phyloP scores from a whole-genome alignment of 2,888 invertebrate species.

The Zaprionus obscuricornis region DNA sequence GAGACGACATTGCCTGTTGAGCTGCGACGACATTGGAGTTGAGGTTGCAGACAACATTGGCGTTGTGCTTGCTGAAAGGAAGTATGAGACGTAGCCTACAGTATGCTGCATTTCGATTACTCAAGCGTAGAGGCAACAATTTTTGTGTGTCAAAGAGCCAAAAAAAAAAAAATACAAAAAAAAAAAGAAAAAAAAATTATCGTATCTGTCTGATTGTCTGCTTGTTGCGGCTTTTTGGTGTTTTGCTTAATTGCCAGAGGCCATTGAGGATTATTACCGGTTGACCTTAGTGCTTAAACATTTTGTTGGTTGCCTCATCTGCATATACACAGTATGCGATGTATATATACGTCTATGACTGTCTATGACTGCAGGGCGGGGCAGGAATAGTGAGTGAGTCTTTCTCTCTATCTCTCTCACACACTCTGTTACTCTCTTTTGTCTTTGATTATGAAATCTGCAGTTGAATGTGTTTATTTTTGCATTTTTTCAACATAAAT shows the following conservation, averaged over 20 bases:
- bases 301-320: conserved; percentile 67
- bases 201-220: conserved; percentile 11
- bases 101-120: conserved; percentile 25
- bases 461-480: conserved; percentile 23
- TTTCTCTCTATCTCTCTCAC: no score
- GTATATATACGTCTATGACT: no score
- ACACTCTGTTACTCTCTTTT: not conserved
- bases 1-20: no score
- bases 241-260: conserved; percentile 58
- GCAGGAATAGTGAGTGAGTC: no score
- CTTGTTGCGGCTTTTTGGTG: conserved; percentile 17
- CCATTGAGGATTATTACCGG: conserved; percentile 62
- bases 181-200: conserved; percentile 17
- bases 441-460: conserved; percentile 67
- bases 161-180: no score
- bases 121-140: conserved; percentile 33
- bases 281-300: conserved; percentile 58
- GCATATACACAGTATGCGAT: conserved; percentile 45
- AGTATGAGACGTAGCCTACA: conserved; percentile 1
- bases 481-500: conserved; percentile 69
- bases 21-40: no score
- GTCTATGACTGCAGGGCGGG: conserved; percentile 14
- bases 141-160: conserved; percentile 43
- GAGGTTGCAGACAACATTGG: no score
- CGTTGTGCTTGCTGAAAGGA: no score